Base-by-base conservation (phyloP, 2,113 vertebrate species). In the Anhinga rufa region DNA sequence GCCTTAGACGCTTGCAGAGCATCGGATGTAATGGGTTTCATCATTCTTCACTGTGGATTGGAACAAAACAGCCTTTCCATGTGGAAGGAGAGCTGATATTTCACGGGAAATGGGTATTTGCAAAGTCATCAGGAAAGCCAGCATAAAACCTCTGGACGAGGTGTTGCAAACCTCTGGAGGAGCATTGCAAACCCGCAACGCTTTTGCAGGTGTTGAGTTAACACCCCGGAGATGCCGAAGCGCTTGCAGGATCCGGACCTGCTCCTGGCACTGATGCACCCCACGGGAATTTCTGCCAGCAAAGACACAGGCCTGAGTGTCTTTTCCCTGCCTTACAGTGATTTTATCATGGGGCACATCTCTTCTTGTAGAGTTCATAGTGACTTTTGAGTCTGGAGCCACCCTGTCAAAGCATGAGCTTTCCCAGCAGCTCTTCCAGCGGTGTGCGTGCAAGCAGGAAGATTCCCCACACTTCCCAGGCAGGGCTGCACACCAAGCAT, bases 361-460 rank as follows among this genome's bases (percentile, higher is more conserved):
- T 20, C 34, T 29, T 16, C 31, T 10, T 22, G 2, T 4, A 10
- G 46, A 14, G 14, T 31, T 42, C 26, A 7, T 21, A 68, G 36
- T 2, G 21, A 14, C 17, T 65, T 22, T 3, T 1, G 1, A 28
- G 49, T 29, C 36, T 4, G 8, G 16, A 77, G 61, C 42, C 8
- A 17, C 25, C 26, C 31, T 5, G 25, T 17, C 6, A 2, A 46
- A 21, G 26, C 38, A 5, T 7, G 7, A 4, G 49, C 32, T 26
- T 18, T 36, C 62, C 84, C 54, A 26, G 32, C 6, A 6, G 44
- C 36, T 14, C 31, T 9, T 40, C 21, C 3, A 2, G 21, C 7
- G 1, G 17, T 1, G 6, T 7, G 19, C 6, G 2, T 19, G 24
- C 15, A 2, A 15, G 19, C 2, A 1, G 69, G 40, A 14, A 58